phyloP scores from a whole-genome alignment of 2,888 invertebrate species.

The Amphipoea lucens region DNA sequence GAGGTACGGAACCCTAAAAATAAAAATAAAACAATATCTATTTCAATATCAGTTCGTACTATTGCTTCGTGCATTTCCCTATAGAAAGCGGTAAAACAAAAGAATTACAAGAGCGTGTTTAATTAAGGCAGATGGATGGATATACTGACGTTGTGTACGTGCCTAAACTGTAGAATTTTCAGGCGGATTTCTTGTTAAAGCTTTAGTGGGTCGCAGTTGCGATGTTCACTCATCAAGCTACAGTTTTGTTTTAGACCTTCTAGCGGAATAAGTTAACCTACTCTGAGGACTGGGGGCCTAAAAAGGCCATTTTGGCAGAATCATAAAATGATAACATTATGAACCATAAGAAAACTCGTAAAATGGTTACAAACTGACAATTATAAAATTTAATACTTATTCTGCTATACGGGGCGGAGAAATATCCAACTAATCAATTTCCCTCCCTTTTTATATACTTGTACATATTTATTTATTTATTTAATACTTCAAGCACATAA shows the following conservation, averaged over 20 bases:
- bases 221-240: constrained; percentile 11
- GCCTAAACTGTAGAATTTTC: constrained; percentile 49
- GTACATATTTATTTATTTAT: too few species aligned
- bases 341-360: too few species aligned
- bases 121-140: constrained; percentile 56
- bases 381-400: too few species aligned
- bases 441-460: too few species aligned
- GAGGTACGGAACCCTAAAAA: not conserved
- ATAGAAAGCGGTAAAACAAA: constrained; percentile 44
- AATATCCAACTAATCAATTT: too few species aligned
- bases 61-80: constrained; percentile 23
- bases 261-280: not conserved
- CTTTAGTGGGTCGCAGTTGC: constrained; percentile 10
- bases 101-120: constrained; percentile 54
- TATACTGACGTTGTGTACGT: constrained; percentile 46
- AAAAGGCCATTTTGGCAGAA: too few species aligned
- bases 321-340: too few species aligned
- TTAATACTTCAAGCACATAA: too few species aligned
- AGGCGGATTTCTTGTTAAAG: constrained; percentile 52
- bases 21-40: not conserved
- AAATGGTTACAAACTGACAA: too few species aligned
- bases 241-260: not conserved
- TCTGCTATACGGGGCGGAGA: too few species aligned
- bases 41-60: constrained; percentile 17
- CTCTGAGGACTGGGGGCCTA: not conserved